Conservation (phyloP, 1,140 invertebrate species). For the Acromyrmex charruanus region DNA sequence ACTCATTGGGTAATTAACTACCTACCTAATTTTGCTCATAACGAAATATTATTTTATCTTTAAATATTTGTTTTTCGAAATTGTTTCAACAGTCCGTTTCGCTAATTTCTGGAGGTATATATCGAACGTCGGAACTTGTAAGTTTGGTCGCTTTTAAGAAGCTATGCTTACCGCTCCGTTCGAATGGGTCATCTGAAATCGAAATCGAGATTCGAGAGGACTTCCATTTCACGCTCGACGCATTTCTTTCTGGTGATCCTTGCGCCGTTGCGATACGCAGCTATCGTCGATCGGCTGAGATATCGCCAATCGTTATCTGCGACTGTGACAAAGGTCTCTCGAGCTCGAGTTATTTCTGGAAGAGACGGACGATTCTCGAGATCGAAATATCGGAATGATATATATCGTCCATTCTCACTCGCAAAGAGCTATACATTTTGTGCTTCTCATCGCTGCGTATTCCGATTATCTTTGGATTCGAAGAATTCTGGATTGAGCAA, state of each 20-base stretch:
- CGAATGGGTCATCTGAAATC: slow-evolving; percentile 48
- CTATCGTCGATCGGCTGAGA: slow-evolving; percentile 60
- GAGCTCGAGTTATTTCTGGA: slow-evolving; percentile 57
- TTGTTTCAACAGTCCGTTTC: not conserved
- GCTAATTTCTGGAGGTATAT: not conserved
- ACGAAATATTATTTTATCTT: slow-evolving; percentile 36
- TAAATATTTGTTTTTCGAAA: slow-evolving; percentile 23
- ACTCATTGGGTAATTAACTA: slow-evolving; percentile 56
- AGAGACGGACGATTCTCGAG: slow-evolving; percentile 61
- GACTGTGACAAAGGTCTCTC: slow-evolving; percentile 63
- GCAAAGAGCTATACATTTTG: slow-evolving; percentile 52
- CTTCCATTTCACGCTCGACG: slow-evolving; percentile 57
- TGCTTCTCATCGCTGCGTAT: slow-evolving; percentile 22
- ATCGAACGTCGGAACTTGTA: not conserved
- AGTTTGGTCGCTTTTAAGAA: not conserved
- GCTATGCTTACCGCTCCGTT: not conserved
- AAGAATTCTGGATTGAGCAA: not conserved
- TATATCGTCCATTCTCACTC: slow-evolving; percentile 27
- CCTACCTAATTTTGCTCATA: slow-evolving; percentile 45
- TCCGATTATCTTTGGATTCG: not conserved
- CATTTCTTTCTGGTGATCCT: slow-evolving; percentile 45
- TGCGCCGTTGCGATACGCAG: slow-evolving; percentile 42
- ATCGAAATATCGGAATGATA: slow-evolving; percentile 61
- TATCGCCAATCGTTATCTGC: slow-evolving; percentile 58
- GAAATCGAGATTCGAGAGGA: slow-evolving; percentile 43